phyloP scores from a whole-genome alignment of 1,140 invertebrate genomes.

The Drosophila mauritiana region DNA sequence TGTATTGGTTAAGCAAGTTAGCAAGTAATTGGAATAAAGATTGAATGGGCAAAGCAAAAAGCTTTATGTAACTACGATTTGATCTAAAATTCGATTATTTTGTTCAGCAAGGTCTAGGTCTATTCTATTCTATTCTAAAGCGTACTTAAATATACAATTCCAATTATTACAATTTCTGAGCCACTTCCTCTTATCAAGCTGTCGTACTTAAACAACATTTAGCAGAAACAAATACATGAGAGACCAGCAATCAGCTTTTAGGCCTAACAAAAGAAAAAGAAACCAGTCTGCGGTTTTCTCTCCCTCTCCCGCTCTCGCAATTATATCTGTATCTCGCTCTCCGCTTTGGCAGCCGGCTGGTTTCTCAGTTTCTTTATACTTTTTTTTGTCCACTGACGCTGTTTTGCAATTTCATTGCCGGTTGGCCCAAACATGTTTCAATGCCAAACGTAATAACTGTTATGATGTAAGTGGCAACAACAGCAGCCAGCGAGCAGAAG shows the following conservation, averaged over 20 bases:
- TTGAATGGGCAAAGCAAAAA: too few relatives aligned
- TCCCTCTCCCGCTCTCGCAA: not conserved
- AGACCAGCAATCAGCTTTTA: conserved; percentile 25
- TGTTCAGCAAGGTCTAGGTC: too few relatives aligned
- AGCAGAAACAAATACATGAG: conserved; percentile 6
- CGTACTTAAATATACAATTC: too few relatives aligned
- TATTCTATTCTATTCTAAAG: too few relatives aligned
- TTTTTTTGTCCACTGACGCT: conserved; percentile 47
- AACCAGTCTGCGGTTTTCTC: conserved; percentile 40
- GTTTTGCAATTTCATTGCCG: conserved; percentile 77
- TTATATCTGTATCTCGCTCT: conserved; percentile 22
- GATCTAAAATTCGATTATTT: too few relatives aligned
- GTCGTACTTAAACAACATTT: not conserved
- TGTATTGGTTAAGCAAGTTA: not conserved
- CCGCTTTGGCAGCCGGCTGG: conserved; percentile 55
- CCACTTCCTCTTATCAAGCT: conserved; percentile 14
- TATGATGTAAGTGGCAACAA: conserved; percentile 74
- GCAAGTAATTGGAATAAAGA: not conserved
- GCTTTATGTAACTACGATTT: too few relatives aligned
- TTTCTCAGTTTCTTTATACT: conserved; percentile 34
- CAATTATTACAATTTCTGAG: not conserved
- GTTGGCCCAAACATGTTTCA: conserved; percentile 74
- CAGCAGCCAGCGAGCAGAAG: conserved; percentile 18
- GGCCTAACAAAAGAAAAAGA: conserved; percentile 44
- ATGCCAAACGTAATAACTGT: conserved; percentile 84